Percentiles rank a stretch among this genome's conserved stretches.
phyloP scores from a whole-genome alignment of 1,140 invertebrate species.

The Drosophila nasuta region DNA sequence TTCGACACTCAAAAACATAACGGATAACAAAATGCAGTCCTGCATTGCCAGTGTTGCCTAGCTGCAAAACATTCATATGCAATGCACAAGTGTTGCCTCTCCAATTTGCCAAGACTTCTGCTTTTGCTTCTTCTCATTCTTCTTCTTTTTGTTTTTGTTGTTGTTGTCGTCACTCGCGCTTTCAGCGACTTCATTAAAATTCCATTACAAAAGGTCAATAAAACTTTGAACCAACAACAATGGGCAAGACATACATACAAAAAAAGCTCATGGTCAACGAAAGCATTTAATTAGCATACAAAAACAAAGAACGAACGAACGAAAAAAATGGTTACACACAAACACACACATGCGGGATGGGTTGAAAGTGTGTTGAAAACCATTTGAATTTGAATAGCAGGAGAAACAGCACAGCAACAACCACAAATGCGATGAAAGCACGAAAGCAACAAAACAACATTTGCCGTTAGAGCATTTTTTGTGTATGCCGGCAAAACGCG shows the following conservation, averaged over 20 bases:
- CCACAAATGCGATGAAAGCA: conserved; percentile 37
- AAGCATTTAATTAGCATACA: conserved; percentile 79
- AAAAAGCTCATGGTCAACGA: conserved; percentile 77
- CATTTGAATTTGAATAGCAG: conserved; percentile 69
- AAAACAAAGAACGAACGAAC: conserved; percentile 37
- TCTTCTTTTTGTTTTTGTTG: not conserved
- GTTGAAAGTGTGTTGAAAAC: conserved; percentile 50
- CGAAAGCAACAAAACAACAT: conserved; percentile 30
- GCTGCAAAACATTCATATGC: conserved; percentile 2
- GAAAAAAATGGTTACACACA: conserved; percentile 33
- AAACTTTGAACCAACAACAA: conserved; percentile 58
- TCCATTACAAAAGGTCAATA: conserved; percentile 70
- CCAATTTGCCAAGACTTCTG: conserved; percentile 17
- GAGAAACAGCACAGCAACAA: conserved; percentile 15
- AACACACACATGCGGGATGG: conserved; percentile 46
- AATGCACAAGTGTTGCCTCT: too few species aligned
- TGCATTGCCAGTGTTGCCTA: conserved; percentile 28
- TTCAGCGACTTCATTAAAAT: conserved; percentile 56
- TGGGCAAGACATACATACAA: conserved; percentile 44
- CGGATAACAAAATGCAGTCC: conserved; percentile 6
- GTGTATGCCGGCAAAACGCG: conserved; percentile 46
- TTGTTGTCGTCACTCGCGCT: conserved; percentile 39
- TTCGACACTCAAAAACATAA: conserved; percentile 3
- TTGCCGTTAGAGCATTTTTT: conserved; percentile 21
- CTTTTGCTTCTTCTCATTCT: not conserved